Conservation (phyloP, 2,888 invertebrate genomes). For the Pemphredon lugubris region DNA sequence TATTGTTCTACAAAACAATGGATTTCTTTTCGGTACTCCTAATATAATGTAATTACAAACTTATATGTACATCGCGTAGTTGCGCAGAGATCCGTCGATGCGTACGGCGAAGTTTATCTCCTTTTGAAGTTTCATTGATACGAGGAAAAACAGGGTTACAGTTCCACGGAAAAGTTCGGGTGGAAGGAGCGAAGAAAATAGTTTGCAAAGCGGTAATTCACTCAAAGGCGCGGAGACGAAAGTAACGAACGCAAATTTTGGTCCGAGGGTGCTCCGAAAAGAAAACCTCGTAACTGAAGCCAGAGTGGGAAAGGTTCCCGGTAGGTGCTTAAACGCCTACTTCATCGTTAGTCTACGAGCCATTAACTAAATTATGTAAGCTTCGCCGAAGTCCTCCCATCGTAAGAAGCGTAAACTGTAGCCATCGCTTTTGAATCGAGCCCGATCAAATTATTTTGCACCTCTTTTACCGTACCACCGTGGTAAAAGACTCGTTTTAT, state of each 20-base stretch:
- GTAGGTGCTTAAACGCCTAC: constrained; percentile 49
- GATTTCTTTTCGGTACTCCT: too few species aligned
- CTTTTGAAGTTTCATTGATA: too few species aligned
- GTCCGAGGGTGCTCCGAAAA: neutral
- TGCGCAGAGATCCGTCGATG: too few species aligned
- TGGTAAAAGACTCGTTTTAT: neutral
- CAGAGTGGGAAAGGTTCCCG: constrained; percentile 28
- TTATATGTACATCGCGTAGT: too few species aligned
- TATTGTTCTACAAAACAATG: too few species aligned
- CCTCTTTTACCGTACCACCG: constrained; percentile 1
- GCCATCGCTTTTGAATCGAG: constrained; percentile 50
- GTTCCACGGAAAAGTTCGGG: too few species aligned
- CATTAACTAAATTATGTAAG: constrained; percentile 65
- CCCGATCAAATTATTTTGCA: constrained; percentile 57
- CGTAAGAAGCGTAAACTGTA: constrained; percentile 58
- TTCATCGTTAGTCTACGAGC: constrained; percentile 63
- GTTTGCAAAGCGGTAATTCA: constrained; percentile 29
- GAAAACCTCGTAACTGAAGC: constrained; percentile 31
- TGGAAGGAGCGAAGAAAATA: too few species aligned
- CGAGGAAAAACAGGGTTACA: too few species aligned
- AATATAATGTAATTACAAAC: too few species aligned
- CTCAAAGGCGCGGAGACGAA: constrained; percentile 7
- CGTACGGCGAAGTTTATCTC: too few species aligned
- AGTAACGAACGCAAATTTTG: constrained; percentile 45
- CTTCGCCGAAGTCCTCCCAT: constrained; percentile 43